Percentiles rank a stretch among this genome's conserved stretches.
Evolutionary conservation across 2,797 vertebrate species (phyloP).

Genomic region (Enteromius fasciolatus): DNA sequence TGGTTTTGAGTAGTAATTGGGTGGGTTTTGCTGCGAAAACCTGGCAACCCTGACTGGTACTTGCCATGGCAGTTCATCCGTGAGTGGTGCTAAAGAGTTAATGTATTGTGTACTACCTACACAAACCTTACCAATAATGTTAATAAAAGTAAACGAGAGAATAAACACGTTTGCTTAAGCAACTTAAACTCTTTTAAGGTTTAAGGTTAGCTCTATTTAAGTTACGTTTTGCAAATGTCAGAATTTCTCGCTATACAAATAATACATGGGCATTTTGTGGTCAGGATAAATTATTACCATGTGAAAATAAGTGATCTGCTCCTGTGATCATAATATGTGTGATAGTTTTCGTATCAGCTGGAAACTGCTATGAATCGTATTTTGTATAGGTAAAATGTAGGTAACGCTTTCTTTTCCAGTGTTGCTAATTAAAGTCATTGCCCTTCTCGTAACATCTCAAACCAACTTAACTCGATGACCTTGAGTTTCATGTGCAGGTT

Average conservation of each 20-base stretch:
- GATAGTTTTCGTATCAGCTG: neutral
- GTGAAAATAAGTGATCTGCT: neutral
- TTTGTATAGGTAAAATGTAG: neutral
- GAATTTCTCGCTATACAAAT: neutral
- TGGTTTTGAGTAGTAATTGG: no score
- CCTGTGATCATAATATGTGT: neutral
- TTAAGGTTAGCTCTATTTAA: no score
- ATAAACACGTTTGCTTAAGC: neutral
- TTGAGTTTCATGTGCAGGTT: conserved; percentile 40
- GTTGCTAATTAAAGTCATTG: conserved; percentile 5
- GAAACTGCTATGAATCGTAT: neutral
- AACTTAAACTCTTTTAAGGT: neutral
- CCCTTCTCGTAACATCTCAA: conserved; percentile 3
- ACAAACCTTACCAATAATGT: neutral
- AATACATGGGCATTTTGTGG: neutral
- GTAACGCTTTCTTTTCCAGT: neutral
- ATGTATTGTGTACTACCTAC: neutral
- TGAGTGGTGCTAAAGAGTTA: neutral
- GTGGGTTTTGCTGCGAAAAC: no score
- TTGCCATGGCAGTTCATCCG: neutral
- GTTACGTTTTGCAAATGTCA: neutral
- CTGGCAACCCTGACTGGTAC: neutral
- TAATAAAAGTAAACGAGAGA: neutral
- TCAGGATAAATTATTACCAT: neutral
- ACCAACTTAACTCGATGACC: conserved; percentile 32